Percentiles rank a stretch among this genome's conserved stretches.
phyloP scores from a whole-genome alignment of 2,888 invertebrate species.

The Dynastes grantii region DNA sequence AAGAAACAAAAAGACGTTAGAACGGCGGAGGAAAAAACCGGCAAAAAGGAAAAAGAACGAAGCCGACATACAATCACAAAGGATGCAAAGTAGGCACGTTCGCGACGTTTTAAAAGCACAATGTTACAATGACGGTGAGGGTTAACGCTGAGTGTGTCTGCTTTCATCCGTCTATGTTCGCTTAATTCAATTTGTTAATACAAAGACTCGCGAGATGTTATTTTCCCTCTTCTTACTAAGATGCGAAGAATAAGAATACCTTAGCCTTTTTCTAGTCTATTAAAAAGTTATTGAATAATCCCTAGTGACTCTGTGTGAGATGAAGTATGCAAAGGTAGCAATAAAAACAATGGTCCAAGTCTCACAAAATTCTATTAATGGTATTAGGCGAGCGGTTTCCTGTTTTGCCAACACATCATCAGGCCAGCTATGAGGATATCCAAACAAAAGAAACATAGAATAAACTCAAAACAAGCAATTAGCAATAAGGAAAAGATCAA shows the following conservation, averaged over 20 bases:
- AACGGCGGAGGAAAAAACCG: conserved; percentile 23
- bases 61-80: conserved; percentile 56
- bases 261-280: background rate
- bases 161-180: conserved; percentile 33
- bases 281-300: background rate
- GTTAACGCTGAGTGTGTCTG: conserved; percentile 30
- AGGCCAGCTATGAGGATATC: no score
- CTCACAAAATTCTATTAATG: no score
- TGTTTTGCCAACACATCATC: no score
- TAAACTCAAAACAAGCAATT: no score
- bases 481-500: no score
- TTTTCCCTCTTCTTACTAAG: conserved; percentile 15
- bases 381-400: no score
- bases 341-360: no score
- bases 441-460: no score
- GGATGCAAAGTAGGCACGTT: conserved; percentile 60
- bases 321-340: no score
- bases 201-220: conserved; percentile 10
- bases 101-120: conserved; percentile 47
- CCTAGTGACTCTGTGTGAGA: no score
- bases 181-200: conserved; percentile 47
- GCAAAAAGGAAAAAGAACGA: conserved; percentile 33
- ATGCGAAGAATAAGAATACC: background rate
- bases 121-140: conserved; percentile 30
- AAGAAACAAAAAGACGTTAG: conserved; percentile 44